These are phyloP conservation scores for Hydra vulgaris DNA, from an alignment of 30 jellyfish, hydroid and myxozoan species.

Conservation along the genomic window DNA sequence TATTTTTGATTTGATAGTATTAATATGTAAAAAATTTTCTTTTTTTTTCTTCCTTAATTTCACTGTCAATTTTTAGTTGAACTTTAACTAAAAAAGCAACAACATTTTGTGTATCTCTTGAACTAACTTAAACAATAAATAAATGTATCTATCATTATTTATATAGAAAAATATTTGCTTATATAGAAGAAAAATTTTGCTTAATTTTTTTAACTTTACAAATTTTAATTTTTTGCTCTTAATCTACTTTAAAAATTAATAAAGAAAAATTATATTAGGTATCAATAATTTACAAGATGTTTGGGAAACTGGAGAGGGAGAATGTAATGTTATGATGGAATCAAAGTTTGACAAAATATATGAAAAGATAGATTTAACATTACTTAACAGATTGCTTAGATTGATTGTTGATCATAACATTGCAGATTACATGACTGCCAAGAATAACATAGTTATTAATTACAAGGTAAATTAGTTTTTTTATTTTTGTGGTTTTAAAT, in stretches of 20 bases:
- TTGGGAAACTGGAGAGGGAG: conserved; percentile 95
- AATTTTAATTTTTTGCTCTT: too few relatives aligned
- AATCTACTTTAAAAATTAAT: background rate
- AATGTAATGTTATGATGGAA: conserved; percentile 97
- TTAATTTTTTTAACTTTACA: too few relatives aligned
- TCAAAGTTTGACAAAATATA: conserved; percentile 83
- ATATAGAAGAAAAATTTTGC: too few relatives aligned
- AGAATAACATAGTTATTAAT: conserved; percentile 89
- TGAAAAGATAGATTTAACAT: conserved; percentile 94
- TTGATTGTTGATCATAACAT: conserved; percentile 92
- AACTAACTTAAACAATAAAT: too few relatives aligned
- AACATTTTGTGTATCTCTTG: too few relatives aligned
- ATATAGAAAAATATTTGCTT: too few relatives aligned
- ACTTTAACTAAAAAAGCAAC: too few relatives aligned
- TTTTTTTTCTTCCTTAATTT: too few relatives aligned
- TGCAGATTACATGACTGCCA: conserved; percentile 99
- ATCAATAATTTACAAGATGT: conserved; percentile 92
- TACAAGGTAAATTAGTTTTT: conserved; percentile 54
- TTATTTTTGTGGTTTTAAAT: background rate
- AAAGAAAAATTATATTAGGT: conserved; percentile 27
- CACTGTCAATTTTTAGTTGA: too few relatives aligned
- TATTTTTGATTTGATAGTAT: too few relatives aligned
- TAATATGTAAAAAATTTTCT: too few relatives aligned
- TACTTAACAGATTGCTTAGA: conserved; percentile 86
- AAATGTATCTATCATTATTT: too few relatives aligned